phyloP scores from a whole-genome alignment of 1,140 invertebrate genomes.

The Philopotamus ludificatus region DNA sequence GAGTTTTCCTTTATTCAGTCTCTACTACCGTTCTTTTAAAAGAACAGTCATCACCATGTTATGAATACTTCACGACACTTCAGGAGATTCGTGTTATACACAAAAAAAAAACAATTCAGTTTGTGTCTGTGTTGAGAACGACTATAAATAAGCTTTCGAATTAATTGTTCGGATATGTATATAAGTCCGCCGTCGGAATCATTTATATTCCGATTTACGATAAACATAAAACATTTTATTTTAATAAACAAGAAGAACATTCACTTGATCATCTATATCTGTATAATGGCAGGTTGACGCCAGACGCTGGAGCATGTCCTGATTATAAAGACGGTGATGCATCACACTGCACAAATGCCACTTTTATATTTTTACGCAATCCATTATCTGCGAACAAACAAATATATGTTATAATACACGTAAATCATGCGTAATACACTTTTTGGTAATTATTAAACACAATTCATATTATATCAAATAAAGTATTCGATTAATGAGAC shows the following conservation, averaged over 20 bases:
- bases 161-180: too few relatives aligned
- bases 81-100: too few relatives aligned
- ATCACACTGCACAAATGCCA: constrained; percentile 28
- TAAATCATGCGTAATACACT: not conserved
- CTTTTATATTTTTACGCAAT: not conserved
- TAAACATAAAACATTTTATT: not conserved
- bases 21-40: too few relatives aligned
- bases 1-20: too few relatives aligned
- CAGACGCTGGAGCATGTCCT: constrained; percentile 45
- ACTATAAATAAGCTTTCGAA: too few relatives aligned
- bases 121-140: too few relatives aligned
- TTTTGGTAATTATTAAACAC: not conserved
- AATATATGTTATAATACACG: not conserved
- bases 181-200: too few relatives aligned
- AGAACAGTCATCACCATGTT: too few relatives aligned
- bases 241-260: not conserved
- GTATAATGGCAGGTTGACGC: constrained; percentile 43
- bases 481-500: not conserved
- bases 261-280: constrained; percentile 55
- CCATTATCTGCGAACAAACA: not conserved
- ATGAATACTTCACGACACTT: too few relatives aligned
- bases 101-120: too few relatives aligned
- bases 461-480: not conserved
- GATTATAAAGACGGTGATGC: constrained; percentile 44
- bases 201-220: too few relatives aligned